Percentiles rank a stretch among this genome's conserved stretches.
Conservation (phyloP, 2,797 vertebrate genomes). For the Pteronotus mesoamericanus region DNA sequence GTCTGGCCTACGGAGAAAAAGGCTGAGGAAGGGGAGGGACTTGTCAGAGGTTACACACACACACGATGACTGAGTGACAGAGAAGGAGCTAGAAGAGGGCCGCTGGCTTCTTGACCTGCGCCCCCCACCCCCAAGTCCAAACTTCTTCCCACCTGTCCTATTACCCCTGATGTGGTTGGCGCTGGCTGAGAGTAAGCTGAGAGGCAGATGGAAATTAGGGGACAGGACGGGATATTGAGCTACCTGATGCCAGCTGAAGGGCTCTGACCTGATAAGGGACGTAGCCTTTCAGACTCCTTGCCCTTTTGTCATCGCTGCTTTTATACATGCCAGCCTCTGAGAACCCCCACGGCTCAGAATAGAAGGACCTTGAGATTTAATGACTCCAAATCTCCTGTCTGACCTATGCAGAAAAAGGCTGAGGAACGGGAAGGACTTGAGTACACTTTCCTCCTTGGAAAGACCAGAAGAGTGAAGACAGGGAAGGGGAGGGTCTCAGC, state of each 20-base stretch:
- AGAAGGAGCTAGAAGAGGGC: not conserved
- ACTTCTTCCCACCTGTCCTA: not conserved
- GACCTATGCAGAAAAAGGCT: not conserved
- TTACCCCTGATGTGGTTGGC: not conserved
- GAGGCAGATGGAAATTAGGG: not conserved
- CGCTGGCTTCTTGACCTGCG: not conserved
- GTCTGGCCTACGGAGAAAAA: constrained; percentile 9
- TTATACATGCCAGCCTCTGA: not conserved
- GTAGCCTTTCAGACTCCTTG: no score
- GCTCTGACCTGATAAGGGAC: not conserved
- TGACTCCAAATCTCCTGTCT: not conserved
- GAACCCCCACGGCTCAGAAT: not conserved
- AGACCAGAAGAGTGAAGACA: not conserved
- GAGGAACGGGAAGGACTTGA: not conserved
- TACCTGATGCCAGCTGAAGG: not conserved
- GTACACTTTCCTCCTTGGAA: not conserved
- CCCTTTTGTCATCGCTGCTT: not conserved
- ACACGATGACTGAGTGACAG: not conserved
- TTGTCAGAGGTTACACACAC: not conserved
- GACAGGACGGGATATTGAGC: not conserved
- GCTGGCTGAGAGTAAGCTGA: not conserved
- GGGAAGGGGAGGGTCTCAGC: not conserved
- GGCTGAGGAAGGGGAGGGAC: not conserved
- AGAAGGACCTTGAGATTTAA: not conserved
- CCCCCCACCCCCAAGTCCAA: not conserved